A percentile compares a stretch with the other conserved stretches of the same genome.
phyloP scores from a whole-genome alignment of 2,888 invertebrate genomes.

The Drosophila testacea region DNA sequence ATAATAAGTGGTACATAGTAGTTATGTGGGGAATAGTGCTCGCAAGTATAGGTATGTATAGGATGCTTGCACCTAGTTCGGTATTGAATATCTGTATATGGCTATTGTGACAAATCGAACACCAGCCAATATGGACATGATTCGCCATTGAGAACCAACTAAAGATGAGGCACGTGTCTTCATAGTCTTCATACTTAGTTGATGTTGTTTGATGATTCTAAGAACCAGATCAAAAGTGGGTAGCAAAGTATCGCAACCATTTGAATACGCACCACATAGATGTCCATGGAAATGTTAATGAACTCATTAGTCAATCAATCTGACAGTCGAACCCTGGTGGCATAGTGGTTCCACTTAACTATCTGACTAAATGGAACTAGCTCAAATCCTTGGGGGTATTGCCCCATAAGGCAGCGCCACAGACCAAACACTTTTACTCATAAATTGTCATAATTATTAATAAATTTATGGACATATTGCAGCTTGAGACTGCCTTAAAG shows the following conservation, averaged over 20 bases:
- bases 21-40: constrained; percentile 6
- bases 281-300: constrained; percentile 47
- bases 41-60: constrained; percentile 17
- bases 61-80: constrained; percentile 31
- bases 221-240: constrained; percentile 22
- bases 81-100: constrained; percentile 53
- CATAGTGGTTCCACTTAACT: not conserved
- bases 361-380: constrained; percentile 22
- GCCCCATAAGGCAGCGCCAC: constrained; percentile 43
- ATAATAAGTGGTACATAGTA: constrained; percentile 16
- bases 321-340: constrained; percentile 10
- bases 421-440: constrained; percentile 70
- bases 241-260: constrained; percentile 28
- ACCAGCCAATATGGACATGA: constrained; percentile 63
- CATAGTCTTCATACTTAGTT: constrained; percentile 6
- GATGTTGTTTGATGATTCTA: constrained; percentile 25
- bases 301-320: constrained; percentile 57
- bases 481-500: constrained; percentile 43
- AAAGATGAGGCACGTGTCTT: constrained; percentile 52
- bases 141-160: constrained; percentile 51
- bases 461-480: constrained; percentile 63
- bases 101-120: constrained; percentile 66
- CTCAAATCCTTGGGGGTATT: constrained; percentile 30
- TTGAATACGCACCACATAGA: constrained; percentile 39
- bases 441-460: constrained; percentile 79